Evolutionary conservation across 2,888 invertebrate genomes (phyloP).

Genomic region (Zygothrica quintamaculata): DNA sequence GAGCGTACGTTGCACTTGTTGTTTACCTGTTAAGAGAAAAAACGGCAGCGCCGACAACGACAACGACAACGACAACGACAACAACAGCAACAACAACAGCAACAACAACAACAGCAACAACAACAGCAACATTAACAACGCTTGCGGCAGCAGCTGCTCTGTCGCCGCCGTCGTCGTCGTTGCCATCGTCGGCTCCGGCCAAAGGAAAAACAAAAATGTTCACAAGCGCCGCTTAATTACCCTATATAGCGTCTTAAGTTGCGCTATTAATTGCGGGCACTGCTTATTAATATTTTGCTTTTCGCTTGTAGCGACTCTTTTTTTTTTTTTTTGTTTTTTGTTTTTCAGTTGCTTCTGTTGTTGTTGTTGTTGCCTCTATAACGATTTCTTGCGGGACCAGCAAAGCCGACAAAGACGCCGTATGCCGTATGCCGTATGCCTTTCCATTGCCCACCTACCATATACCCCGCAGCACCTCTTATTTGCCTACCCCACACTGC

Average conservation of each 20-base stretch:
- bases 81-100: conserved; percentile 15
- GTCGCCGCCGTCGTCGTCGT: conserved; percentile 18
- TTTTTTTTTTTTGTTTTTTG: too few species aligned
- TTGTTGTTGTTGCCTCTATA: conserved; percentile 20
- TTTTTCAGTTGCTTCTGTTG: conserved; percentile 4
- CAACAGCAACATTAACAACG: conserved; percentile 12
- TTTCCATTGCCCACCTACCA: background rate
- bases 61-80: conserved; percentile 22
- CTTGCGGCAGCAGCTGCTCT: conserved; percentile 30
- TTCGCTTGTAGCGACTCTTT: conserved; percentile 51
- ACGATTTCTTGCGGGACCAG: conserved; percentile 44
- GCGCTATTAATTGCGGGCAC: conserved; percentile 81
- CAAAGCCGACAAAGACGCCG: conserved; percentile 73
- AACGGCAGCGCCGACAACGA: conserved; percentile 55
- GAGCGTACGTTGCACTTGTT: conserved; percentile 77
- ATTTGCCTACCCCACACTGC: conserved; percentile 9
- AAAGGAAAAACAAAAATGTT: conserved; percentile 77
- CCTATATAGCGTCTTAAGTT: conserved; percentile 81
- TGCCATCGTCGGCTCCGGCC: conserved; percentile 65
- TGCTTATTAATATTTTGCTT: conserved; percentile 78
- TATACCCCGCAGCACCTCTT: background rate
- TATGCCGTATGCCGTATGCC: conserved; percentile 11
- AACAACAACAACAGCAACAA: conserved; percentile 19
- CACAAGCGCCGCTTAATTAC: conserved; percentile 80
- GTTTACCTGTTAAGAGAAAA: conserved; percentile 68